These are phyloP conservation scores for Litoditis marina DNA, from an alignment of 2,888 invertebrate species.

Conservation along the genomic window DNA sequence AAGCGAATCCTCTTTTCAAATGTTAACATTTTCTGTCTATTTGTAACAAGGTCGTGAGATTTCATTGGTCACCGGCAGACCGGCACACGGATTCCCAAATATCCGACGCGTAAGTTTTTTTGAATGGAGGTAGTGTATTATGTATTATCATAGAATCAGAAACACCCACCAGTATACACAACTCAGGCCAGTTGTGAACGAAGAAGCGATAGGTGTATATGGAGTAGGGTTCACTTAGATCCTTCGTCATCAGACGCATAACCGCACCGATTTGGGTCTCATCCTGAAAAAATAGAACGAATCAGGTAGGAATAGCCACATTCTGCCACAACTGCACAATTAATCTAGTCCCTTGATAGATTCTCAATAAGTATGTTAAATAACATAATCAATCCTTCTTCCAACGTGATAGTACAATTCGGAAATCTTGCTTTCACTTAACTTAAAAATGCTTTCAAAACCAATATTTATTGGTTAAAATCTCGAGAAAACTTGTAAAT, in stretches of 20 bases:
- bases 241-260: slow-evolving; percentile 96
- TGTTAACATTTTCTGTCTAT: neutral
- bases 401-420: no score
- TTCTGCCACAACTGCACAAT: no score
- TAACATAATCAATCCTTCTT: no score
- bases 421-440: no score
- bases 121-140: neutral
- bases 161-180: slow-evolving; percentile 83
- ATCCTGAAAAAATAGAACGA: slow-evolving; percentile 68
- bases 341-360: no score
- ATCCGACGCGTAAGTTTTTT: neutral
- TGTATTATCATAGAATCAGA: neutral
- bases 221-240: slow-evolving; percentile 98
- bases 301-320: neutral
- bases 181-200: slow-evolving; percentile 98
- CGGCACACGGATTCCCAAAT: slow-evolving; percentile 4
- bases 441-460: no score
- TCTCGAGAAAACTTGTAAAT: no score
- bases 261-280: slow-evolving; percentile 97
- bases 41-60: no score
- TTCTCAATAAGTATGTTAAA: neutral
- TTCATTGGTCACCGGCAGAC: no score
- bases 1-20: no score
- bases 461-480: no score
- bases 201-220: slow-evolving; percentile 99